Conservation (phyloP, 2,797 vertebrate genomes). For the Meda fulgida region DNA sequence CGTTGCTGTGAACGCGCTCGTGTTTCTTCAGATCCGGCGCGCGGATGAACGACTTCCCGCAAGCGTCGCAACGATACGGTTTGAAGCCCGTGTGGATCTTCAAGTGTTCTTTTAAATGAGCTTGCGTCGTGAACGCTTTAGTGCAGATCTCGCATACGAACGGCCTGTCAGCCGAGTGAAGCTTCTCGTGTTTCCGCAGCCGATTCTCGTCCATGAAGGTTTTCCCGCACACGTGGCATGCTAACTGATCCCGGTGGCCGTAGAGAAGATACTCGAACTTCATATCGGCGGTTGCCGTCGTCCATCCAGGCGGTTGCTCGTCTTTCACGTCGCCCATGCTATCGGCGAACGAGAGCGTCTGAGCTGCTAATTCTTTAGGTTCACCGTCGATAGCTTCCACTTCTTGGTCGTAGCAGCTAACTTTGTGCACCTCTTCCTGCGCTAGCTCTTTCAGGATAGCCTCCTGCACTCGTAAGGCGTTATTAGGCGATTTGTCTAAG, state of each 20-base stretch:
- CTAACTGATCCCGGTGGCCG: conserved; percentile 90
- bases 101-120: conserved; percentile 96
- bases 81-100: conserved; percentile 99
- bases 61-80: conserved; percentile 95
- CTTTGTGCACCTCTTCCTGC: conserved; percentile 94
- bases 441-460: conserved; percentile 93
- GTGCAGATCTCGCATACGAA: conserved; percentile 98
- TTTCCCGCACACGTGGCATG: conserved; percentile 94
- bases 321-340: conserved; percentile 96
- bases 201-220: conserved; percentile 91
- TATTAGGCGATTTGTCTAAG: conserved; percentile 89
- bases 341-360: conserved; percentile 87
- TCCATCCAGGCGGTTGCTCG: conserved; percentile 92
- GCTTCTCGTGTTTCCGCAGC: conserved; percentile 91
- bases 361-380: conserved; percentile 90
- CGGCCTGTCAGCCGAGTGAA: conserved; percentile 93
- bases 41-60: conserved; percentile 96
- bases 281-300: conserved; percentile 87
- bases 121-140: conserved; percentile 97
- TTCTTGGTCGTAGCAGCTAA: conserved; percentile 94
- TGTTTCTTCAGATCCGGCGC: conserved; percentile 97
- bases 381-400: conserved; percentile 92
- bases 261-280: conserved; percentile 98
- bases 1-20: conserved; percentile 96
- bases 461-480: conserved; percentile 91